These are phyloP conservation scores for Drosophila repleta DNA, from an alignment of 1,140 invertebrate genomes.

Conservation along the genomic window DNA sequence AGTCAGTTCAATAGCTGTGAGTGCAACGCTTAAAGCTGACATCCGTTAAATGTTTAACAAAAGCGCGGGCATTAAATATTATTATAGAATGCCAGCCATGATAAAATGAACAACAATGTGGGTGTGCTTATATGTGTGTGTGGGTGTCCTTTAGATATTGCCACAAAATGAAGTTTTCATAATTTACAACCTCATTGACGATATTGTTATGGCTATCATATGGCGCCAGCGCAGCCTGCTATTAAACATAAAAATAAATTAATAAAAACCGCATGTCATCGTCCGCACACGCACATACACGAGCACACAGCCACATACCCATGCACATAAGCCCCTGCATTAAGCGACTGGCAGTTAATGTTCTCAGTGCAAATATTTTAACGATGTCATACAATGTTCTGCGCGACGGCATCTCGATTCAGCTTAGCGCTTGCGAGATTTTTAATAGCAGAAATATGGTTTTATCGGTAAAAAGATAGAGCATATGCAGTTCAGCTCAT, in stretches of 20 bases:
- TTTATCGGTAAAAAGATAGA: constrained; percentile 25
- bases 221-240: constrained; percentile 28
- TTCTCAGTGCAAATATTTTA: constrained; percentile 44
- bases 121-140: background rate
- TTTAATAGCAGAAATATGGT: constrained; percentile 19
- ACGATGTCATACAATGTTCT: constrained; percentile 33
- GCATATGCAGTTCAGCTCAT: constrained; percentile 25
- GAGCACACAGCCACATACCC: background rate
- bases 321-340: constrained; percentile 8
- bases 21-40: constrained; percentile 1
- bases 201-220: constrained; percentile 46
- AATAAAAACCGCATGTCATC: constrained; percentile 31
- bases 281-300: background rate
- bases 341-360: constrained; percentile 44
- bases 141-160: constrained; percentile 14
- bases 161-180: constrained; percentile 27
- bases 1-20: constrained; percentile 18
- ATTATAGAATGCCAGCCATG: background rate
- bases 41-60: background rate
- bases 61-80: background rate
- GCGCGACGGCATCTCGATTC: background rate
- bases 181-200: constrained; percentile 33
- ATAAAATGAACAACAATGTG: background rate
- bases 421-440: background rate
- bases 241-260: constrained; percentile 50